Percentiles rank a stretch among this genome's conserved stretches.
Evolutionary conservation across 2,113 vertebrate genomes (phyloP).

Genomic region (Bubalus kerabau): DNA sequence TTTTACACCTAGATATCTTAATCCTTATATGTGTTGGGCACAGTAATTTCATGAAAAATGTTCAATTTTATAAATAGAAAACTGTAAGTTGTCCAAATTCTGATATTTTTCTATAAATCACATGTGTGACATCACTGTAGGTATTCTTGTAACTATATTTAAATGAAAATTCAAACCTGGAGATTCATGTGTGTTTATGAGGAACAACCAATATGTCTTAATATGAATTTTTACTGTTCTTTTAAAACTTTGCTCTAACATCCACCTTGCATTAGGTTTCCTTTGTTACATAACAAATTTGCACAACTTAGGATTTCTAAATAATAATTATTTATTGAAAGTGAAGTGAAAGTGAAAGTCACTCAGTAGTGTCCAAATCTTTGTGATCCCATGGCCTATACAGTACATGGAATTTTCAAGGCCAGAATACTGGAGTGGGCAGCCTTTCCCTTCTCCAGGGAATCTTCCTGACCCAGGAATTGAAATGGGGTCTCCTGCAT

Average conservation of each 20-base stretch:
- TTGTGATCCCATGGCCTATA: background rate
- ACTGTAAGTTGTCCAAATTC: background rate
- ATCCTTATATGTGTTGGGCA: background rate
- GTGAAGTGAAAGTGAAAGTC: background rate
- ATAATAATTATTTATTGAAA: background rate
- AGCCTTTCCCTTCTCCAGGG: no score
- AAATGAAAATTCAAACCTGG: background rate
- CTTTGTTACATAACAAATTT: background rate
- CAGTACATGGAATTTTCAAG: background rate
- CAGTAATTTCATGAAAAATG: background rate
- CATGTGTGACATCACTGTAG: background rate
- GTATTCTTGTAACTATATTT: no score
- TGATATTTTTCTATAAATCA: background rate
- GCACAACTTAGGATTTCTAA: background rate
- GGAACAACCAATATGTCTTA: background rate
- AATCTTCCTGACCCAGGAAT: background rate
- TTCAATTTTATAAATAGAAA: background rate
- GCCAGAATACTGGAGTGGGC: background rate
- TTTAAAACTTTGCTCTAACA: background rate
- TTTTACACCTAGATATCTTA: background rate
- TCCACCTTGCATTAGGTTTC: background rate
- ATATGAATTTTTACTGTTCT: background rate
- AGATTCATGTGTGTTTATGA: background rate
- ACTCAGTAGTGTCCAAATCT: background rate
- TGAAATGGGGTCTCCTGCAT: background rate